Evolutionary conservation across 2,888 invertebrate species (phyloP).

Genomic region (Escarpia spicata): DNA sequence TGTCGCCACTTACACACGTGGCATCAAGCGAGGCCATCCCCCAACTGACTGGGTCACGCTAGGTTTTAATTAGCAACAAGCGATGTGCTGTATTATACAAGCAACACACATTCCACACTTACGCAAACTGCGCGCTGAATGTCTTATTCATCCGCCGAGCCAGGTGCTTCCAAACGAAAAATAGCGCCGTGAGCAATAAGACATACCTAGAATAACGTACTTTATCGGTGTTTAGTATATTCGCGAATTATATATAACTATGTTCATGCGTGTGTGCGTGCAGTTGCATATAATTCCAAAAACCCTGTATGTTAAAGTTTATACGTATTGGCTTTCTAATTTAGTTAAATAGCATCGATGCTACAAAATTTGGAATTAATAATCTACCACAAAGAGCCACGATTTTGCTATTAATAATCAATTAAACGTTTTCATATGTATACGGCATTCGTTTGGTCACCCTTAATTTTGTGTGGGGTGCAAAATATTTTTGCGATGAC

Average conservation of each 20-base stretch:
- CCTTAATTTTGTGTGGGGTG: neutral
- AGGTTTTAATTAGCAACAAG: neutral
- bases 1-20: neutral
- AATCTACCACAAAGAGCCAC: too few species aligned
- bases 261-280: neutral
- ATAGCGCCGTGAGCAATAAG: neutral
- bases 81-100: neutral
- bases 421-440: neutral
- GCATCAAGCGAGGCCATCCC: neutral
- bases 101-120: neutral
- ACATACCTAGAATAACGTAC: neutral
- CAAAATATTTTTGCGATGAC: neutral
- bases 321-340: neutral
- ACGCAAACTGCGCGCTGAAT: neutral
- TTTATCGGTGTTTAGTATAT: neutral
- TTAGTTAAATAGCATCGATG: neutral
- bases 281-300: neutral
- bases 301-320: neutral
- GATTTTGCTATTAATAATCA: neutral
- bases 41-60: neutral
- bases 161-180: neutral
- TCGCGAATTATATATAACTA: neutral
- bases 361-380: neutral
- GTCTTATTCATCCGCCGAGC: neutral
- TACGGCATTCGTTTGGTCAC: neutral